Evolutionary conservation across 2,888 invertebrate species (phyloP).

Genomic region (Polymixis flavicincta): DNA sequence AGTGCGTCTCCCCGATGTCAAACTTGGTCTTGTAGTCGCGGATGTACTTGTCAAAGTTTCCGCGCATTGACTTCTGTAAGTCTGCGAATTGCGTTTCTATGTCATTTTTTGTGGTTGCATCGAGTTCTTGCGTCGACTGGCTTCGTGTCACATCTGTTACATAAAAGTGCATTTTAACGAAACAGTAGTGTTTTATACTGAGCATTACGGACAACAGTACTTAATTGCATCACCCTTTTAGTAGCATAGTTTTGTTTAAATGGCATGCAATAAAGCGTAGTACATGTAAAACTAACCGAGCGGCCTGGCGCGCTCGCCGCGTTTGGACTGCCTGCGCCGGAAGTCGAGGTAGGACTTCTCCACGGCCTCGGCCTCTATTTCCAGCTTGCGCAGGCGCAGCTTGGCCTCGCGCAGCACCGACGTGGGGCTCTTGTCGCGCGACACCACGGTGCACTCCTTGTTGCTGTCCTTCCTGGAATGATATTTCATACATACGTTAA

Average conservation of each 20-base stretch:
- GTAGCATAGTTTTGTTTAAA: not conserved
- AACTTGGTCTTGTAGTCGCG: conserved; percentile 75
- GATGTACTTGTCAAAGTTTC: conserved; percentile 78
- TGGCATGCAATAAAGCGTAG: conserved; percentile 2
- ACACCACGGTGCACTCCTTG: conserved; percentile 42
- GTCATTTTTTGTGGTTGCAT: conserved; percentile 45
- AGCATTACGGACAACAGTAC: not conserved
- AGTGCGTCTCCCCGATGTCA: conserved; percentile 68
- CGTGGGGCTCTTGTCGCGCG: conserved; percentile 82
- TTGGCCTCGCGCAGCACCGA: conserved; percentile 89
- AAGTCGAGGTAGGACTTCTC: conserved; percentile 89
- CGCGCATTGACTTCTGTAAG: conserved; percentile 58
- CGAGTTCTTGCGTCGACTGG: conserved; percentile 60
- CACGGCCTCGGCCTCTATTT: conserved; percentile 91
- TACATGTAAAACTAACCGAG: conserved; percentile 37
- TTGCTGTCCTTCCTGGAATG: conserved; percentile 63
- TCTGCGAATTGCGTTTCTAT: conserved; percentile 47
- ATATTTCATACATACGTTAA: not conserved
- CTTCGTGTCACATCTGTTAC: conserved; percentile 67
- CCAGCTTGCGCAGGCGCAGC: conserved; percentile 87
- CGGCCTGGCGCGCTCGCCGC: conserved; percentile 12
- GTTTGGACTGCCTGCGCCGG: conserved; percentile 72
- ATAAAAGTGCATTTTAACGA: conserved; percentile 33
- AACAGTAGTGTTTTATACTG: not conserved
- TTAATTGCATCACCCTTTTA: not conserved